phyloP scores from a whole-genome alignment of 1,140 invertebrate genomes.

The Diuraphis noxia region DNA sequence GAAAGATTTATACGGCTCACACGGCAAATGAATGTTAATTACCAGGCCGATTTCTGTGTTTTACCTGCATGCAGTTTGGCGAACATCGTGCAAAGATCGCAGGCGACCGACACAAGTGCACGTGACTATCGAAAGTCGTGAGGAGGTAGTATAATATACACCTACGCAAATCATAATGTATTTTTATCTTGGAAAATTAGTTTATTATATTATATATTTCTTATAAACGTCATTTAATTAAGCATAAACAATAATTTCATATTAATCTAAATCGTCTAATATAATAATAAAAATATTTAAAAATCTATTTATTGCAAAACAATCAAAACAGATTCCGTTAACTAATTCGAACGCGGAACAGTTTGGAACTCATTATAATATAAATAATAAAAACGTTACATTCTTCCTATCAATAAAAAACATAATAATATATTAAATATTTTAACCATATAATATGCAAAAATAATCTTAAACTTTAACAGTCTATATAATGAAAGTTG shows the following conservation, averaged over 20 bases:
- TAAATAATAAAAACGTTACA: conserved; percentile 24
- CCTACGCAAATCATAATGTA: background rate
- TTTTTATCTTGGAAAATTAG: background rate
- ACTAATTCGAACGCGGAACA: background rate
- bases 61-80: background rate
- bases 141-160: background rate
- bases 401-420: conserved; percentile 11
- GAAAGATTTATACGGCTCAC: conserved; percentile 15
- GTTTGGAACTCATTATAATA: conserved; percentile 8
- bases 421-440: conserved; percentile 40
- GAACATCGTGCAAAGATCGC: background rate
- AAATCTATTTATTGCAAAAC: conserved; percentile 17
- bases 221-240: conserved; percentile 31
- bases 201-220: conserved; percentile 33
- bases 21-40: conserved; percentile 20
- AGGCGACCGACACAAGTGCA: background rate
- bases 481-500: conserved; percentile 44
- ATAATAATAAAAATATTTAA: conserved; percentile 13
- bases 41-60: background rate
- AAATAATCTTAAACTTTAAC: conserved; percentile 46
- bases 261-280: background rate
- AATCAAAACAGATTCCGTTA: background rate
- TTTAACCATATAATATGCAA: conserved; percentile 25
- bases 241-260: conserved; percentile 20
- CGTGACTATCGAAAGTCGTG: background rate